Evolutionary conservation across 1,140 invertebrate genomes (phyloP).

Genomic region (Halictus rubicundus): DNA sequence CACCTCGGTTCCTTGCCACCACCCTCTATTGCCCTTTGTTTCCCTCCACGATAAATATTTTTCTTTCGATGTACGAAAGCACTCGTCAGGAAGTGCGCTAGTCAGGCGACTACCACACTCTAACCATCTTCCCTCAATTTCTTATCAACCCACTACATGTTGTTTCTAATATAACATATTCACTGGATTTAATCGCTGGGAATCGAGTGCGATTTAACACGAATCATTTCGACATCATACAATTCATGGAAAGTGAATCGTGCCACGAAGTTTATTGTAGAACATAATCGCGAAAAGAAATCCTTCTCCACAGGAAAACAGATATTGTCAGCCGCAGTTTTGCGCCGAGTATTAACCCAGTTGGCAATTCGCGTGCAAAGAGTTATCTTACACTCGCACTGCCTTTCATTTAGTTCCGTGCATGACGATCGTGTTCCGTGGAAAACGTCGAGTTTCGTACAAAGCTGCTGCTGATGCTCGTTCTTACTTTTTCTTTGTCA

Average conservation of each 20-base stretch:
- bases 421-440: background rate
- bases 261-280: background rate
- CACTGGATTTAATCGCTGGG: no score
- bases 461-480: background rate
- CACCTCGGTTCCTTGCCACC: background rate
- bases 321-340: background rate
- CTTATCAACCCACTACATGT: no score
- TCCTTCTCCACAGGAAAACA: background rate
- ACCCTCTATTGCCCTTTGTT: background rate
- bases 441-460: background rate
- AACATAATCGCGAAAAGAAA: background rate
- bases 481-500: background rate
- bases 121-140: no score
- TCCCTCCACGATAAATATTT: background rate
- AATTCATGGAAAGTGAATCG: no score
- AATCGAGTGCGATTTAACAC: no score
- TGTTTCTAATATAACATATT: no score
- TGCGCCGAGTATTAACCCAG: conserved; percentile 9
- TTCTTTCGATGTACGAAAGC: conserved; percentile 5
- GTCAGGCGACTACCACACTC: no score
- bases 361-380: conserved; percentile 3
- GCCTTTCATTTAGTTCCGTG: conserved; percentile 13
- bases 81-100: background rate
- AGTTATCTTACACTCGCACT: background rate
- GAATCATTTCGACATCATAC: no score